A percentile compares a stretch with the other conserved stretches of the same genome.
Evolutionary conservation across 2,797 vertebrate species (phyloP).

Genomic region (Malurus splendens): DNA sequence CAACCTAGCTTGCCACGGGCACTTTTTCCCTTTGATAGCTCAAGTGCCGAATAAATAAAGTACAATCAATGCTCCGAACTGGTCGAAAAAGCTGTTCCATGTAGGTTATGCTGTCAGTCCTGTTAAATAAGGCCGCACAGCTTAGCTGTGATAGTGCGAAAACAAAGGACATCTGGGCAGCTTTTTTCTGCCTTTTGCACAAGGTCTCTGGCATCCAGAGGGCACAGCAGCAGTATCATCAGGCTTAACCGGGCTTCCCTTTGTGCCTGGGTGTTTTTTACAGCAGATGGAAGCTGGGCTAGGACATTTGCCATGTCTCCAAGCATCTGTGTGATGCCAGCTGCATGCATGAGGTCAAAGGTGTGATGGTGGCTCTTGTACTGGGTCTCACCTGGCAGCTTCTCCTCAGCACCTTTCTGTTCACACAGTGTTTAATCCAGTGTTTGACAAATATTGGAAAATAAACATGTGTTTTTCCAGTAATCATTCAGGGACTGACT

Average conservation of each 20-base stretch:
- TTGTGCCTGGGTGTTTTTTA: not conserved
- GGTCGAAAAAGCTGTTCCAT: not conserved
- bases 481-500: not conserved
- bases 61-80: conserved; percentile 1
- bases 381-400: not conserved
- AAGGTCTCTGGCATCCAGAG: not conserved
- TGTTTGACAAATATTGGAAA: not conserved
- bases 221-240: not conserved
- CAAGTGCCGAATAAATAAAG: conserved; percentile 44
- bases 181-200: not conserved
- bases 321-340: not conserved
- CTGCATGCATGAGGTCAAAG: not conserved
- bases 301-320: not conserved
- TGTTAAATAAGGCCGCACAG: not conserved
- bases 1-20: conserved; percentile 54
- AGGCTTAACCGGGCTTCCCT: not conserved
- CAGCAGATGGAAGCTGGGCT: not conserved
- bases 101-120: not conserved
- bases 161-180: not conserved
- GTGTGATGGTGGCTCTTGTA: not conserved
- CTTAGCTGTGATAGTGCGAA: not conserved
- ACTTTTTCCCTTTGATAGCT: conserved; percentile 27
- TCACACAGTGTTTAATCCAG: not conserved
- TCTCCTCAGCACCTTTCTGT: not conserved
- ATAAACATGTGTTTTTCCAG: not conserved